phyloP scores from a whole-genome alignment of 1,140 invertebrate species.

The Colletes gigas region DNA sequence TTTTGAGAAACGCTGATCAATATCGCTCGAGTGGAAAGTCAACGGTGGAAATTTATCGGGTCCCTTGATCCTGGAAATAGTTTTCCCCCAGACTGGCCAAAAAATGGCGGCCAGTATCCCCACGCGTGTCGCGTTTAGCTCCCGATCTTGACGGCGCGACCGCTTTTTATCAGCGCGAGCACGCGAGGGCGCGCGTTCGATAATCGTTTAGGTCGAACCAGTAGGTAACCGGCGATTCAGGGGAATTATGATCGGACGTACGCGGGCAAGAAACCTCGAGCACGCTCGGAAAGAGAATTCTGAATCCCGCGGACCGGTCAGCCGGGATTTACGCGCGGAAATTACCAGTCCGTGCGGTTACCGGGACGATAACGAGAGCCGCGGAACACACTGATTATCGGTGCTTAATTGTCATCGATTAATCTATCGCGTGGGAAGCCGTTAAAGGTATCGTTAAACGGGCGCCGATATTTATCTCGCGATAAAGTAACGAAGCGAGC shows the following conservation, averaged over 20 bases:
- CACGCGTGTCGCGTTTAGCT: slow-evolving; percentile 14
- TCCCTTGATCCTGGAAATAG: slow-evolving; percentile 19
- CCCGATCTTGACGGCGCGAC: neutral
- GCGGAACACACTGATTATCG: slow-evolving; percentile 28
- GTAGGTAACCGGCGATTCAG: slow-evolving; percentile 2
- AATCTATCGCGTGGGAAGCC: slow-evolving; percentile 45
- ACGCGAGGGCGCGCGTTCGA: slow-evolving; percentile 15
- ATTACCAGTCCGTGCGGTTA: slow-evolving; percentile 30
- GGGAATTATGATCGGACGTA: slow-evolving; percentile 16
- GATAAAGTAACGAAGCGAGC: slow-evolving; percentile 38
- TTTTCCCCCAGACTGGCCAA: neutral
- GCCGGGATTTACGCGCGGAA: slow-evolving; percentile 29
- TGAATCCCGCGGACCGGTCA: slow-evolving; percentile 35
- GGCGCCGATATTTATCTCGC: slow-evolving; percentile 28
- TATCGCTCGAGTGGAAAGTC: no score
- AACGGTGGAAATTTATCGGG: no score
- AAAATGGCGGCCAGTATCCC: slow-evolving; percentile 6
- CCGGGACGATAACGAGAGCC: slow-evolving; percentile 38
- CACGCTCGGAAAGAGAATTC: neutral
- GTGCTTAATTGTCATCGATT: slow-evolving; percentile 37
- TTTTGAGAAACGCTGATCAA: no score
- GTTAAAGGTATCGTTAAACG: slow-evolving; percentile 27
- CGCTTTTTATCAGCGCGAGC: slow-evolving; percentile 13
- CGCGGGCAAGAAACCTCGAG: slow-evolving; percentile 25
- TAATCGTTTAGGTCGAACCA: slow-evolving; percentile 37